These are phyloP conservation scores for Pagrus major DNA, from an alignment of 2,113 vertebrate genomes.

Conservation along the genomic window DNA sequence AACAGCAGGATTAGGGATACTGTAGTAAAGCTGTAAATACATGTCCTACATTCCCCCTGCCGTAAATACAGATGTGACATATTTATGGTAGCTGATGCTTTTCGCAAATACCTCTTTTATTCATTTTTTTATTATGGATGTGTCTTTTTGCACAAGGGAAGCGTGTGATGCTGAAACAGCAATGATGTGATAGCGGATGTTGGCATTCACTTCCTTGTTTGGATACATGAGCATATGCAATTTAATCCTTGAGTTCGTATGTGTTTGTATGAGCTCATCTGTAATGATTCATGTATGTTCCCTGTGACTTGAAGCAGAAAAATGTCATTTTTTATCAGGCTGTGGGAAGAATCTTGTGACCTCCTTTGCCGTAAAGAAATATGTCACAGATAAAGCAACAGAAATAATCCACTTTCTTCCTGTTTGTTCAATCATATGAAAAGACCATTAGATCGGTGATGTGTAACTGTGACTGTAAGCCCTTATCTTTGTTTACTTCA, in stretches of 20 bases:
- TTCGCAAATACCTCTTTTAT: not conserved
- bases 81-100: not conserved
- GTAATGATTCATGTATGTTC: not conserved
- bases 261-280: not conserved
- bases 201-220: not conserved
- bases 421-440: constrained; percentile 38
- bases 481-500: constrained; percentile 68
- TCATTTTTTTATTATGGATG: not conserved
- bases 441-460: constrained; percentile 43
- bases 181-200: not conserved
- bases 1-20: constrained; percentile 19
- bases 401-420: constrained; percentile 1
- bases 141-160: not conserved
- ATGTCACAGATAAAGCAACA: constrained; percentile 12
- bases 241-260: not conserved
- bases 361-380: not conserved
- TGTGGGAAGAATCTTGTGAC: not conserved
- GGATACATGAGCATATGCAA: not conserved
- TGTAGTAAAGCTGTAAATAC: not conserved
- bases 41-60: not conserved
- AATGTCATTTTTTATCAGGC: not conserved
- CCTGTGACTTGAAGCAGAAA: not conserved
- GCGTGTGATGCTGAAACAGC: not conserved
- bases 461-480: constrained; percentile 52
- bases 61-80: not conserved